These are phyloP conservation scores for Ophioderma brevispina DNA, from an alignment of 35 echinoderm and acorn worm genomes.

Conservation along the genomic window DNA sequence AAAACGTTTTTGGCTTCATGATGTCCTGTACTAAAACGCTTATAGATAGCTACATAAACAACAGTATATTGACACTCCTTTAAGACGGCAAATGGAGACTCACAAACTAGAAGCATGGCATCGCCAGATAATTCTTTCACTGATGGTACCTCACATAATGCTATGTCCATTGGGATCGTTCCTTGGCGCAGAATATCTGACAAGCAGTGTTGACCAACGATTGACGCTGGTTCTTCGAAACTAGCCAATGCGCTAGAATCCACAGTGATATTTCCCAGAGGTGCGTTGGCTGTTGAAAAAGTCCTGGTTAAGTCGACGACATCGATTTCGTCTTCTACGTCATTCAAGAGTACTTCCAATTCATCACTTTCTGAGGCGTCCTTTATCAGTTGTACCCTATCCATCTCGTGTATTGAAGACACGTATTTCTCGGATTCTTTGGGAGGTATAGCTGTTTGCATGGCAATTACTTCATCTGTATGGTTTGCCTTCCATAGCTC, in stretches of 20 bases:
- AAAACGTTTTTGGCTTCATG: no score
- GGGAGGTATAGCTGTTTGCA: neutral
- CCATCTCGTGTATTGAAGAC: neutral
- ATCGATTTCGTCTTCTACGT: neutral
- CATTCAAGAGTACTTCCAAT: neutral
- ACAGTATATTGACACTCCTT: neutral
- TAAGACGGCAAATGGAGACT: neutral
- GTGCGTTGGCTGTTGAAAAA: neutral
- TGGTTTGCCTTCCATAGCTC: neutral
- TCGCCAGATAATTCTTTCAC: neutral
- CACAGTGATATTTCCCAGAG: neutral
- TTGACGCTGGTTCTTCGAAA: neutral
- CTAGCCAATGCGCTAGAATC: neutral
- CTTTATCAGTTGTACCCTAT: neutral
- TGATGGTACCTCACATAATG: neutral
- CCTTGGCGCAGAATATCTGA: neutral
- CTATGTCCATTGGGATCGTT: neutral
- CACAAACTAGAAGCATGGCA: neutral
- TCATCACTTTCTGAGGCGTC: neutral
- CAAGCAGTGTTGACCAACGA: neutral
- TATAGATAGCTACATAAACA: neutral
- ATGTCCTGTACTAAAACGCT: no score
- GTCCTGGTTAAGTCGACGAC: neutral
- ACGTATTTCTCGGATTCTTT: neutral
- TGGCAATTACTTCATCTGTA: neutral